These are phyloP conservation scores for Porites lobata DNA, from an alignment of 92 coral and sea anemone species.

Conservation along the genomic window DNA sequence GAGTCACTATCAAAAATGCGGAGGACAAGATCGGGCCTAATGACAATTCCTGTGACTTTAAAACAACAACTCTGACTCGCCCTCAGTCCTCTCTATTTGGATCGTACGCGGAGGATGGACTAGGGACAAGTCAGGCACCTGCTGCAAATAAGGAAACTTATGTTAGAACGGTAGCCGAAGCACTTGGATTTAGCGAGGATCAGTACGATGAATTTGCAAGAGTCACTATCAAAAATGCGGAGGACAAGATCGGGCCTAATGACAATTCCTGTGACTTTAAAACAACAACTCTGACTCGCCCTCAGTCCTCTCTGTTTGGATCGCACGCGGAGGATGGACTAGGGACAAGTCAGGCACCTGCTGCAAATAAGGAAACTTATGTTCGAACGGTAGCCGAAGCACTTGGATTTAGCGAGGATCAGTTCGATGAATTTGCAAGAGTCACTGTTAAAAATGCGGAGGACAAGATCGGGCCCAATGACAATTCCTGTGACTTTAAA, in stretches of 20 bases:
- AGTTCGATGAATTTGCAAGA: constrained; percentile 72
- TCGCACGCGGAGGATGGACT: too few species aligned
- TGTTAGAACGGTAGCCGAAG: constrained; percentile 46
- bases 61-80: neutral
- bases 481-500: neutral
- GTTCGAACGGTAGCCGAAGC: constrained; percentile 47
- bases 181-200: constrained; percentile 61
- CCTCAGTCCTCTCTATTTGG: too few species aligned
- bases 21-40: too few species aligned
- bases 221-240: neutral
- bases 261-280: too few species aligned
- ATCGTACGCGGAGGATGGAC: too few species aligned
- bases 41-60: neutral
- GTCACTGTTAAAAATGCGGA: neutral
- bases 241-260: too few species aligned
- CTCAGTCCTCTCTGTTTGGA: too few species aligned
- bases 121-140: too few species aligned
- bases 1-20: constrained; percentile 21
- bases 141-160: constrained; percentile 13
- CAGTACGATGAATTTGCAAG: constrained; percentile 75
- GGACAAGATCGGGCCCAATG: too few species aligned
- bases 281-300: neutral
- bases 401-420: constrained; percentile 66
- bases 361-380: constrained; percentile 12
- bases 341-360: too few species aligned